These are phyloP conservation scores for Limosa lapponica DNA, from an alignment of 2,797 vertebrate species.

Conservation along the genomic window DNA sequence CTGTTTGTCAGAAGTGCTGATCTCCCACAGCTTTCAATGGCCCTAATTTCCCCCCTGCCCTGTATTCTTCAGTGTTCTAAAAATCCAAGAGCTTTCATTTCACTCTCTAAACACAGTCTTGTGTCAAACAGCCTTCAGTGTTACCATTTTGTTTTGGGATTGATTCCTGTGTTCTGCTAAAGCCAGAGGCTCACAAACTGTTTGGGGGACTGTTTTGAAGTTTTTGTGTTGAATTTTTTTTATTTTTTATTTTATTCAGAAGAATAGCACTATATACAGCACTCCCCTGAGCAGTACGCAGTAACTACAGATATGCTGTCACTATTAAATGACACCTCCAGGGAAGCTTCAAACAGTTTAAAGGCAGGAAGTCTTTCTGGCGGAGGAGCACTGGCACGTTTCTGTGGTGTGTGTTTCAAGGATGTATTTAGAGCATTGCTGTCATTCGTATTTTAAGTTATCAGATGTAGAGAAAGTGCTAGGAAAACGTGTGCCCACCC, in stretches of 20 bases:
- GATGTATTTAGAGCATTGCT: not conserved
- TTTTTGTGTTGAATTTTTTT: not conserved
- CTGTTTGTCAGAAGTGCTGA: not conserved
- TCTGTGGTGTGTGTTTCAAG: not conserved
- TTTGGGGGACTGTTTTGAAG: not conserved
- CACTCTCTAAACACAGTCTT: not conserved
- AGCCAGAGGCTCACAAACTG: not conserved
- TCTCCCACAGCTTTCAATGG: not conserved
- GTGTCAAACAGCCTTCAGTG: not conserved
- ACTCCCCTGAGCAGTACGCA: not conserved
- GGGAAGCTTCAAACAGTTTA: not conserved
- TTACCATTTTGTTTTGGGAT: not conserved
- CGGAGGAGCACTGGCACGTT: accelerated
- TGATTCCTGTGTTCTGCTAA: not conserved
- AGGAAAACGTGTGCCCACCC: not conserved
- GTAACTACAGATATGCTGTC: not conserved
- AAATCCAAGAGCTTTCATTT: not conserved
- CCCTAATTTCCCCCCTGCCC: not conserved
- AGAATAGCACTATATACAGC: not conserved
- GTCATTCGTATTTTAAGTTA: not conserved
- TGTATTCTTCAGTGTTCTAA: not conserved
- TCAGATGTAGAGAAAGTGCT: not conserved
- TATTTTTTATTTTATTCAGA: not conserved
- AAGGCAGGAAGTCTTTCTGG: not conserved
- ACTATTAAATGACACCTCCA: not conserved